Evolutionary conservation across 1,140 invertebrate species (phyloP).

Genomic region (Eubasilissa regina): DNA sequence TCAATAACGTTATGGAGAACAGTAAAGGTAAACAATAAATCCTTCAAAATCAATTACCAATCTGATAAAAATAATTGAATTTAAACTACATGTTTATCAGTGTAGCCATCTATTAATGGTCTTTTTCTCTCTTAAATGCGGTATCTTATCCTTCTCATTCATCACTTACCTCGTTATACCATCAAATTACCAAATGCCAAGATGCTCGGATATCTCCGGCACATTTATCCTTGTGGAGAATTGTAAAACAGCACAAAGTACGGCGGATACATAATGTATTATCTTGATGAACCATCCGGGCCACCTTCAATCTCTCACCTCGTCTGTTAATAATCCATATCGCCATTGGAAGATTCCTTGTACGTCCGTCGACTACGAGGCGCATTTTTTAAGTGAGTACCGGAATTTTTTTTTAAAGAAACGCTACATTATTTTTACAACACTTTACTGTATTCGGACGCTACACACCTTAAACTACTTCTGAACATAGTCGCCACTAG

Average conservation of each 20-base stretch:
- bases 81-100: background rate
- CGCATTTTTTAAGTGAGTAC: too few relatives aligned
- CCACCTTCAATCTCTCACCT: conserved; percentile 43
- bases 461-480: too few relatives aligned
- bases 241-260: too few relatives aligned
- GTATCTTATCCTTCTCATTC: background rate
- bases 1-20: background rate
- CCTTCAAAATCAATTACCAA: background rate
- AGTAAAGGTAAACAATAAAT: background rate
- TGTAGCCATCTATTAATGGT: conserved; percentile 15
- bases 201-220: background rate
- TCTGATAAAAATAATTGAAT: background rate
- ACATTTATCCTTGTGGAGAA: background rate
- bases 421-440: too few relatives aligned
- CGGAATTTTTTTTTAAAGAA: too few relatives aligned
- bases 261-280: background rate
- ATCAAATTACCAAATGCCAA: conserved; percentile 15
- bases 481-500: too few relatives aligned
- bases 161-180: conserved; percentile 15
- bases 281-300: background rate
- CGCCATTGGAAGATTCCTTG: conserved; percentile 9
- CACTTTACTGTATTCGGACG: too few relatives aligned
- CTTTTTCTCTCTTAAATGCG: background rate
- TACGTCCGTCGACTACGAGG: too few relatives aligned
- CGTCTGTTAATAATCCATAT: conserved; percentile 31